A percentile compares a stretch with the other conserved stretches of the same genome.
phyloP scores from a whole-genome alignment of 1,140 invertebrate genomes.

The Papilio dardanus region DNA sequence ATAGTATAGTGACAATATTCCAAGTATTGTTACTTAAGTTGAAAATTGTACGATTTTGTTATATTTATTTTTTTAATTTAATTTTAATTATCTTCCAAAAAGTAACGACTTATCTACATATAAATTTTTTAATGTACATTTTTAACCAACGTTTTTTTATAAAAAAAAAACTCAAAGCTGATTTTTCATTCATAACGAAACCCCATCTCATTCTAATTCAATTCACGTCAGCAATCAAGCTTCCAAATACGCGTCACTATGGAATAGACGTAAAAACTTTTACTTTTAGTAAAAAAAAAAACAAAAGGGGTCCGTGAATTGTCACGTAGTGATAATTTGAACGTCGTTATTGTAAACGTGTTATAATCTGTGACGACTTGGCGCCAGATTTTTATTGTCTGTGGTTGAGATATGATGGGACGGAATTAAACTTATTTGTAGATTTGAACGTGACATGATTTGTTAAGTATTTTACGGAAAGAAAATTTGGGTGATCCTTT shows the following conservation, averaged over 20 bases:
- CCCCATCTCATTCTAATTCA: constrained; percentile 49
- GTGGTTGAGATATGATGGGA: constrained; percentile 41
- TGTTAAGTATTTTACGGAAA: constrained; percentile 34
- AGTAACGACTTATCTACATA: too few relatives aligned
- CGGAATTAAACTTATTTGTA: constrained; percentile 42
- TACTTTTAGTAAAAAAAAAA: constrained; percentile 60
- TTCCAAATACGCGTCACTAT: constrained; percentile 66
- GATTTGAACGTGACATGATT: constrained; percentile 52
- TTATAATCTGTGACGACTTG: constrained; percentile 67
- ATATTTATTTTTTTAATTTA: too few relatives aligned
- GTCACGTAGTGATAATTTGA: constrained; percentile 74
- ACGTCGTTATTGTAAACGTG: constrained; percentile 73
- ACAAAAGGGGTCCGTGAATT: constrained; percentile 44
- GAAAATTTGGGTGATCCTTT: constrained; percentile 15
- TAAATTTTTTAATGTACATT: too few relatives aligned
- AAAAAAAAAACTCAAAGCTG: not conserved
- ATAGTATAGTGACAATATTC: too few relatives aligned
- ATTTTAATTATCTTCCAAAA: too few relatives aligned
- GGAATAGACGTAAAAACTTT: constrained; percentile 60
- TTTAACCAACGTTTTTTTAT: too few relatives aligned
- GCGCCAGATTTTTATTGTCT: constrained; percentile 71
- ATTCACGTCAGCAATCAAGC: constrained; percentile 53
- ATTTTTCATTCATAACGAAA: constrained; percentile 8
- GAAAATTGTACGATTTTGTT: too few relatives aligned
- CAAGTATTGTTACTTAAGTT: too few relatives aligned